phyloP scores from a whole-genome alignment of 2,797 vertebrate genomes.

The Novumbra hubbsi region DNA sequence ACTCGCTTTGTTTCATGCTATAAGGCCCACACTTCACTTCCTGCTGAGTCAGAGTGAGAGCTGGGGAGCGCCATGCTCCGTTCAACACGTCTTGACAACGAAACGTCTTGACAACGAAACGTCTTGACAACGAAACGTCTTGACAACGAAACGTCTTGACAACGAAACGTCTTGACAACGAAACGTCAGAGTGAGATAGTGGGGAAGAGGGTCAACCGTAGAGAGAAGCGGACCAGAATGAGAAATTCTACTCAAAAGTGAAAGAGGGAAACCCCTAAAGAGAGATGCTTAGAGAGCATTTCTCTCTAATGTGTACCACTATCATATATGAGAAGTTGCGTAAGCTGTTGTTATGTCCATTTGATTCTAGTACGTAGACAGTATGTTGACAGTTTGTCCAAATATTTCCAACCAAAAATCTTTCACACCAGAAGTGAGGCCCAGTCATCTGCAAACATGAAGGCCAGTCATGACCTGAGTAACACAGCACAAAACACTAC shows the following conservation, averaged over 20 bases:
- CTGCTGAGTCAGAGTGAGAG: background rate
- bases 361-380: too few species aligned
- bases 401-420: too few species aligned
- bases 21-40: background rate
- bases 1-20: too few species aligned
- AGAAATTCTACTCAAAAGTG: background rate
- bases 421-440: too few species aligned
- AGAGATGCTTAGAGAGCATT: background rate
- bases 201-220: background rate
- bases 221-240: background rate
- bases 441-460: too few species aligned
- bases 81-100: slow-evolving; percentile 10
- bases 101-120: too few species aligned
- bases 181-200: slow-evolving; percentile 6
- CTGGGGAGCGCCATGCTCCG: slow-evolving; percentile 19
- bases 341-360: too few species aligned
- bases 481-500: too few species aligned
- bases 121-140: slow-evolving; percentile 1
- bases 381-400: too few species aligned
- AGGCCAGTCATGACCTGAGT: too few species aligned
- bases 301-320: too few species aligned
- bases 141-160: background rate
- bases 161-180: background rate
- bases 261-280: background rate
- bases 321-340: too few species aligned